phyloP scores from a whole-genome alignment of 2,888 invertebrate species.

The Dynastes hyllus region DNA sequence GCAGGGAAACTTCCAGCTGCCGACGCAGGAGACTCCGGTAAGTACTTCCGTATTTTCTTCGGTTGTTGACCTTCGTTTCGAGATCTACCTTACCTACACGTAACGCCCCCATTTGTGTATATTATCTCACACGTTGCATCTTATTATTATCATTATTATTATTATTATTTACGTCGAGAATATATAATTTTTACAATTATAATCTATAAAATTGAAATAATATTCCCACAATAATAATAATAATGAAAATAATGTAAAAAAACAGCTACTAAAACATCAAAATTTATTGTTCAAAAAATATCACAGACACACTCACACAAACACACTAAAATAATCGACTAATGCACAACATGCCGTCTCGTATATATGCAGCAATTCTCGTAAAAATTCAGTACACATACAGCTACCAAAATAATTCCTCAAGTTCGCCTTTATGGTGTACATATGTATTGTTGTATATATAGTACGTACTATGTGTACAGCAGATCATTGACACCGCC shows the following conservation, averaged over 20 bases:
- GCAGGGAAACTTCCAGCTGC: slow-evolving; percentile 70
- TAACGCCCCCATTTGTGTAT: slow-evolving; percentile 50
- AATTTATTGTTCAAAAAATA: not conserved
- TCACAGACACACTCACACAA: slow-evolving; percentile 3
- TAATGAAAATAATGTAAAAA: no score
- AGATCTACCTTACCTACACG: slow-evolving; percentile 53
- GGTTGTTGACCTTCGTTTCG: slow-evolving; percentile 54
- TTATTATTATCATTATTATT: slow-evolving; percentile 37
- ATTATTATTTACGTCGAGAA: not conserved
- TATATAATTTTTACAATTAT: no score
- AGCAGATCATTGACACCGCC: slow-evolving; percentile 68
- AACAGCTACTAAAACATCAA: no score
- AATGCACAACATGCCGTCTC: slow-evolving; percentile 3
- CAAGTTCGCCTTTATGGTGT: slow-evolving; percentile 63
- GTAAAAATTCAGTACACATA: slow-evolving; percentile 65
- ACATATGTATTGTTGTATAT: slow-evolving; percentile 25
- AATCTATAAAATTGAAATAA: not conserved
- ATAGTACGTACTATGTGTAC: slow-evolving; percentile 46
- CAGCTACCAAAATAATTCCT: slow-evolving; percentile 63
- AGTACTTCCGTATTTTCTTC: slow-evolving; percentile 61
- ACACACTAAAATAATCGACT: slow-evolving; percentile 5
- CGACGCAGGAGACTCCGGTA: slow-evolving; percentile 70
- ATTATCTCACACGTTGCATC: slow-evolving; percentile 44
- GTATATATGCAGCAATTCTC: slow-evolving; percentile 54
- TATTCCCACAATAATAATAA: no score